Evolutionary conservation across 2,797 vertebrate genomes (phyloP), one percentile per base, ranked within the genome.

Genomic region (Tamandua tetradactyla): DNA sequence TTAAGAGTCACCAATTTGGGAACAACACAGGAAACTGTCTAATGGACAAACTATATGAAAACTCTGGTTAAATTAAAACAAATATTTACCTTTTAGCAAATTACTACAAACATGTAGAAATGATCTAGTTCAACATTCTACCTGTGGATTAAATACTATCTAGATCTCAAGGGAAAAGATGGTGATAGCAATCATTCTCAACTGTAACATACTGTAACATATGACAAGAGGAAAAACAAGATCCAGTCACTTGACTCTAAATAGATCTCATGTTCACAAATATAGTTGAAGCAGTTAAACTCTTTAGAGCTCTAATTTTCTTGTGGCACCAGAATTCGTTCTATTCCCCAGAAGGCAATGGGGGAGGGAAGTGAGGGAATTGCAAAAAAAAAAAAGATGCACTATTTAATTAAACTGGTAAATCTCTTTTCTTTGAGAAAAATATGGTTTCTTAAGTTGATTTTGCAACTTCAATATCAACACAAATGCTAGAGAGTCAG

Each of bases 321-420:
- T 68, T 37, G n/a, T 35, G 75, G 62, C 59, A 72, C 27, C 75
- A 55, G 71, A 87, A 74, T 90, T 85, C 10, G 82, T 94, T 78
- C 91, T 91, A 23, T 84, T 94, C 47, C 59, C 71, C 61, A 89
- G 55, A 42, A 79, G 32, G n/a, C 12, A 25, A 30, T 4, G 27
- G 37, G 25, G 68, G 66, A 66, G 25, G 66, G n/a, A 85, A 82
- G 44, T 62, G 42, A 84, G 44, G 55, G 17, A 83, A 71, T 80
- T 40, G 59, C 61, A 86, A 93, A 94, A 93, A 94, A 75, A 69
- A 92, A 89, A 88, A 69, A 47, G 14, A 87, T 35, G 55, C 20
- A 25, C 27, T 89, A 44, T 93, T 94, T 96, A 88, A 95, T 97
- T 96, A 97, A 97, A 97, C 94, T 95, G 96, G 95, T 97, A 97